Base-by-base conservation (phyloP, 2,113 vertebrate species). In the Gasterosteus nipponicus region DNA sequence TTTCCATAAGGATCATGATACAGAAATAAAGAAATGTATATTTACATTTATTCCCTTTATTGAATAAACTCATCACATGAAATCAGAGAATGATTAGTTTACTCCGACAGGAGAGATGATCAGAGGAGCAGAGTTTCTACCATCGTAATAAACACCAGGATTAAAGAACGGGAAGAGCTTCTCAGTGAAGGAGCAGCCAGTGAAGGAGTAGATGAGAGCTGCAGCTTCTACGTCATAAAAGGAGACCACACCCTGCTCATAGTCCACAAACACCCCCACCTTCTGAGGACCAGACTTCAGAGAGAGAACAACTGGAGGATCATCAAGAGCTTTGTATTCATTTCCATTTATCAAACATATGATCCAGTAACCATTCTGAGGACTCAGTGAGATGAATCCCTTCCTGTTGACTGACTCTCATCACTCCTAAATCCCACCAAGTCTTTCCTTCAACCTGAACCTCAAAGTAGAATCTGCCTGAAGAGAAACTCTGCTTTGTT, bases 401-500 rank as follows among this genome's bases (percentile, higher is more conserved):
- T 74, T 78, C 81, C 75, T 65, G 35, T 47, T 0, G 26, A 56
- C 18, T 0, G 59, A 65, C 59, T 74, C 44, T 59, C 51, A 2
- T 19, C 22, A 82, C 75, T 38, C 69, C 75, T 38, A 73, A 11
- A 44, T 1, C 0, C 75, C 80, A 82, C 0, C 29, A 0, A 3
- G 58, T 5, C 15, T 63, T 69, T 1, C 29, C 33, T 42, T 68
- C 8, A 7, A 82, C 74, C 22, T 73, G 62, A 68, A 82, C 74
- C 41, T 77, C 57, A 12, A 15, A 82, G 62, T 77, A 73, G 35
- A 73, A 77, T 68, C 62, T 63, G 29, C 73, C 73, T 33, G 68
- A 71, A 18, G 61, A 71, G 22, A 81, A 57, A 71, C 67, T 46
- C 46, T 76, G 73, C 18, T 68, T 54, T 62, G 47, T 69, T 22